Evolutionary conservation across 2,113 vertebrate genomes (phyloP).

Genomic region (Platichthys flesus): DNA sequence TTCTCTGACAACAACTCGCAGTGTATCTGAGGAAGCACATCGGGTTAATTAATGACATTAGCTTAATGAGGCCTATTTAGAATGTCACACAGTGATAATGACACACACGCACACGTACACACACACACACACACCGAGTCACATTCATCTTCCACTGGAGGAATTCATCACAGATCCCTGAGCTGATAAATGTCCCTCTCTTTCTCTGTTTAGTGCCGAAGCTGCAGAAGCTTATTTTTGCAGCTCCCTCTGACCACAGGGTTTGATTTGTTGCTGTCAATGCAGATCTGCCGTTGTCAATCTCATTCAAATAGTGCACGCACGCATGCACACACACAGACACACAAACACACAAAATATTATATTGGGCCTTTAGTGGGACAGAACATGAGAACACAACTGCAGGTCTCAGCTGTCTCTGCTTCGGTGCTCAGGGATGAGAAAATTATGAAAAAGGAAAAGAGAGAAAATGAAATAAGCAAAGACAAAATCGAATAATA

Average conservation of each 20-base stretch:
- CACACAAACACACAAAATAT: too few relatives aligned
- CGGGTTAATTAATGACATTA: constrained; percentile 81
- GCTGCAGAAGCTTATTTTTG: constrained; percentile 52
- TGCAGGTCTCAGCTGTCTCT: constrained; percentile 30
- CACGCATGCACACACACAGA: too few relatives aligned
- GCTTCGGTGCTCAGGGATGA: background rate
- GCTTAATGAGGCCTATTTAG: constrained; percentile 78
- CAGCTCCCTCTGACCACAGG: constrained; percentile 43
- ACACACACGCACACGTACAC: constrained; percentile 23
- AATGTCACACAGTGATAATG: constrained; percentile 54
- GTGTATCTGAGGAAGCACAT: constrained; percentile 62
- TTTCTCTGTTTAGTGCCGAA: constrained; percentile 10
- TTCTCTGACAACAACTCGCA: constrained; percentile 57
- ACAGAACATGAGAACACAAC: constrained; percentile 39
- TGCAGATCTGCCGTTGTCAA: constrained; percentile 26
- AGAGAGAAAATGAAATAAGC: background rate
- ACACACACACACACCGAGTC: too few relatives aligned
- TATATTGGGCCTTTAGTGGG: constrained; percentile 56
- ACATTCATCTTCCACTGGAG: too few relatives aligned
- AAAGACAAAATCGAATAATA: constrained; percentile 9
- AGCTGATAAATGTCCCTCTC: constrained; percentile 54
- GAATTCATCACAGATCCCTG: constrained; percentile 63
- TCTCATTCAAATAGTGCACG: constrained; percentile 20
- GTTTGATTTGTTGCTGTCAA: constrained; percentile 64
- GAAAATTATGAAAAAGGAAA: background rate